Evolutionary conservation across 2,113 vertebrate species (phyloP), one percentile per base, ranked within the genome.

Genomic region (Microcebus tavaratra): DNA sequence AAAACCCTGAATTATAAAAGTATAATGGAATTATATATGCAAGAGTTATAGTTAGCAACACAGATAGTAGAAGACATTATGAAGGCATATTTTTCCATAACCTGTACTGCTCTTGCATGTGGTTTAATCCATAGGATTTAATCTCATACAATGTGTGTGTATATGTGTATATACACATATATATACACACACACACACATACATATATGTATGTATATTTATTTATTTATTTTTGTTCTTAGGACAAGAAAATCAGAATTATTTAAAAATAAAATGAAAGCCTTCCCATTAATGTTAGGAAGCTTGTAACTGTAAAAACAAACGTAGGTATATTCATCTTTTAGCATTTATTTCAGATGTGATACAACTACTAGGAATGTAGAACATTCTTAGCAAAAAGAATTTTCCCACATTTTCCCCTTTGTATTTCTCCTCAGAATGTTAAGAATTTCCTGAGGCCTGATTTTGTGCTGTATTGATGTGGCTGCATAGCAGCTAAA

Each of bases 21-120:
- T 98, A 98, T 98, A 99, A 99, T 99, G 98, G 98, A 98, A 99
- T 99, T 99, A 99, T 99, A 98, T 98, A 99, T 99, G 98, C 99
- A 98, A 98, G 98, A 98, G 94, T 98, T 98, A 98, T 97, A 98
- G 98, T 98, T 98, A 98, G 98, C 94, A 98, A 93, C 91, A 98
- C 96, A 98, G 98, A 98, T 96, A 98, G 98, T 94, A 96, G 27
- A 96, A 95, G 86, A 91, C 84, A 91, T 98, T 97, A 97, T 96
- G 93, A 98, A 97, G 94, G 76, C 96, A 85, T 15, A 67, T 98
- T 98, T 98, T 91, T 72, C 96, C 67, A 92, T 48, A 83, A 96
- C 88, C 84, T 95, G 6, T 57, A 81, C 34, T 72, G 11, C 90
- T 97, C 72, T 97, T 98, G 88, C 63, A 87, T 97, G 90, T 96